These are phyloP conservation scores for Sabatieria punctata DNA, from an alignment of 2,888 invertebrate species.

Conservation along the genomic window DNA sequence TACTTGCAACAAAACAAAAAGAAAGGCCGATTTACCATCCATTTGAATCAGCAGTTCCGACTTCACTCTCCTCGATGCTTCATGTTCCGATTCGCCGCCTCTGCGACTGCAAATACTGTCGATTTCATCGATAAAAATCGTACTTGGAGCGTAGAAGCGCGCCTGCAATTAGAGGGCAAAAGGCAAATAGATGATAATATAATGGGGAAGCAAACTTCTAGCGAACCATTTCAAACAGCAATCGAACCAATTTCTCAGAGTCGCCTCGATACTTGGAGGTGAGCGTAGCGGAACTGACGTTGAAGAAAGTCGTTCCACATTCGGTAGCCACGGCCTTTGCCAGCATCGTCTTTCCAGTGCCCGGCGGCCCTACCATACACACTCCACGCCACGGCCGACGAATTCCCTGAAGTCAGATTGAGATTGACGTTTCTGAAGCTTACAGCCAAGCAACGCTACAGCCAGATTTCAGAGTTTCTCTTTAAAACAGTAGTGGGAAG, in stretches of 20 bases:
- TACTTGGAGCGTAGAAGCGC: slow-evolving; percentile 89
- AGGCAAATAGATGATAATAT: too few relatives aligned
- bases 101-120: slow-evolving; percentile 87
- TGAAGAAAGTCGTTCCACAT: slow-evolving; percentile 41
- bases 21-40: slow-evolving; percentile 74
- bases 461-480: too few relatives aligned
- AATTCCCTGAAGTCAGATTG: slow-evolving; percentile 38
- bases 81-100: slow-evolving; percentile 90
- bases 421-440: too few relatives aligned
- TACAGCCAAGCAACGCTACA: too few relatives aligned
- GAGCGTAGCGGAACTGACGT: slow-evolving; percentile 85
- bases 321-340: slow-evolving; percentile 42
- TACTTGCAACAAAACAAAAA: too few relatives aligned
- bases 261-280: slow-evolving; percentile 99
- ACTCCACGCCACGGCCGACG: slow-evolving; percentile 64
- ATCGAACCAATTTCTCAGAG: slow-evolving; percentile 86
- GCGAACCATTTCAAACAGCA: slow-evolving; percentile 94
- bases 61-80: slow-evolving; percentile 87
- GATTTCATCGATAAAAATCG: slow-evolving; percentile 97
- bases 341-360: slow-evolving; percentile 40
- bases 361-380: slow-evolving; percentile 51
- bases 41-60: slow-evolving; percentile 93
- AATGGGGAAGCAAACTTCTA: too few relatives aligned
- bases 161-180: slow-evolving; percentile 53
- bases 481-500: too few relatives aligned